Evolutionary conservation across 23 tunicate genomes (phyloP).

Genomic region (Diplosoma virens): DNA sequence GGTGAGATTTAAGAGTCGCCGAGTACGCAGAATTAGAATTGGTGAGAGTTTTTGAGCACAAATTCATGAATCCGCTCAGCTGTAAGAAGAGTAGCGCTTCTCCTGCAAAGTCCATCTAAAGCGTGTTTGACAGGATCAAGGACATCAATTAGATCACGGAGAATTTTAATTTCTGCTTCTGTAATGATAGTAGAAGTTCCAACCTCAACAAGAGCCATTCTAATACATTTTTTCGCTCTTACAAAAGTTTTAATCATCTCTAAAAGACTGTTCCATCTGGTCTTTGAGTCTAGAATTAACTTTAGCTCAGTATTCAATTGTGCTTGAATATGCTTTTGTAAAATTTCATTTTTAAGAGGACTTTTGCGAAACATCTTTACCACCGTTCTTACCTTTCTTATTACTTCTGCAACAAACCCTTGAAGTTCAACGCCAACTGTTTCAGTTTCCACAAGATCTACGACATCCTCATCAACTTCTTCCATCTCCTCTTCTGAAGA

Average conservation of each 20-base stretch:
- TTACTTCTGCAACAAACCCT: conserved; percentile 52
- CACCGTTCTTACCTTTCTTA: conserved; percentile 46
- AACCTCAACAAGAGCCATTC: conserved; percentile 44
- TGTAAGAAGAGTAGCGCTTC: conserved; percentile 24
- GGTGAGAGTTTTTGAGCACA: conserved; percentile 36
- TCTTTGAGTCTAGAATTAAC: conserved; percentile 50
- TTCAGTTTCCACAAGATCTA: conserved; percentile 44
- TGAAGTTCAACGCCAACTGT: conserved; percentile 31
- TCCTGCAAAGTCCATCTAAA: conserved; percentile 36
- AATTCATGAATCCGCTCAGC: conserved; percentile 39
- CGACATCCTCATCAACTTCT: conserved; percentile 34
- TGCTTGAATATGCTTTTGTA: conserved; percentile 43
- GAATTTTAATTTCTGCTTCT: conserved; percentile 25
- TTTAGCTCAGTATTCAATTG: conserved; percentile 51
- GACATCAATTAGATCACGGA: conserved; percentile 38
- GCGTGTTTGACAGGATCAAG: conserved; percentile 42
- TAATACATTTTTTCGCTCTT: conserved; percentile 41
- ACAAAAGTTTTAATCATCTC: conserved; percentile 39
- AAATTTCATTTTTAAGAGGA: conserved; percentile 39
- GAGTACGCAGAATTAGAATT: conserved; percentile 36
- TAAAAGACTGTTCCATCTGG: conserved; percentile 58
- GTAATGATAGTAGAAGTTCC: conserved; percentile 24
- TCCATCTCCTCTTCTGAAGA: conserved; percentile 54
- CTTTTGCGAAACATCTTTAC: conserved; percentile 38
- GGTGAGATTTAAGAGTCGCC: conserved; percentile 27